Conservation (phyloP, 2,113 vertebrate species). For the Eonycteris spelaea region DNA sequence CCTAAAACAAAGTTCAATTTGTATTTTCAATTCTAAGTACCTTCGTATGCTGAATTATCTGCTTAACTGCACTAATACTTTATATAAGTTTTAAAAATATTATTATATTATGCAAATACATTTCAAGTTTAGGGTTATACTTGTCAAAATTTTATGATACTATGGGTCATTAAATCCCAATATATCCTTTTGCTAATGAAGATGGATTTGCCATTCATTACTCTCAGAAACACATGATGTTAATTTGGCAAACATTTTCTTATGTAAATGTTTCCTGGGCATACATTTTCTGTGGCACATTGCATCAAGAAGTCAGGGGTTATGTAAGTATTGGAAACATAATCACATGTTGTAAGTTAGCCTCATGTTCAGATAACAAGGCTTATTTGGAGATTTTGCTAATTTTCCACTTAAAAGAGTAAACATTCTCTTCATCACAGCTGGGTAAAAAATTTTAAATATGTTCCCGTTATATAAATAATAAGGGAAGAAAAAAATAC, state of each 20-base stretch:
- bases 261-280: neutral
- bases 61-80: neutral
- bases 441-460: too few relatives aligned
- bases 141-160: neutral
- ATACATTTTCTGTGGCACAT: neutral
- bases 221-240: neutral
- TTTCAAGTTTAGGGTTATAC: neutral
- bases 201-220: neutral
- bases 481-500: neutral
- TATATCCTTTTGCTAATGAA: neutral
- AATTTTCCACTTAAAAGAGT: neutral
- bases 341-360: neutral
- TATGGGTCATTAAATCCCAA: neutral
- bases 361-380: neutral
- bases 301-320: neutral
- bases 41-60: neutral
- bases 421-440: neutral
- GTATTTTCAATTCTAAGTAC: neutral
- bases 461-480: neutral
- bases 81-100: neutral
- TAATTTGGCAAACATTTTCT: neutral
- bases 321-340: rapidly evolving
- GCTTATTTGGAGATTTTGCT: neutral
- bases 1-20: neutral
- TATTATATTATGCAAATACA: neutral